Evolutionary conservation across 64 coral and sea anemone species (phyloP).

Genomic region (Dendronephthya gigantea): DNA sequence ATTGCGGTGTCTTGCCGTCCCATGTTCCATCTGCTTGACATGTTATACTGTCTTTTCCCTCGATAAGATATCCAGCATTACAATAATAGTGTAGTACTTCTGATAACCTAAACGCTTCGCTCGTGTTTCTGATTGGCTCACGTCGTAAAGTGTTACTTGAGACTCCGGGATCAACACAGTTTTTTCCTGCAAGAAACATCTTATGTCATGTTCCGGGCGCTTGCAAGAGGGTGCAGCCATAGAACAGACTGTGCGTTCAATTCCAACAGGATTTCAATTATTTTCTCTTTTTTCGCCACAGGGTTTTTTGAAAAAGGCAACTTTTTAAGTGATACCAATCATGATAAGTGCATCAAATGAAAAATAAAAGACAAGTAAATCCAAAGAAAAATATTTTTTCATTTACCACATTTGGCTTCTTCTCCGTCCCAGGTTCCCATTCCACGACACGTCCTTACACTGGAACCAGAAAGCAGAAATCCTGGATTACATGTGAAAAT

Average conservation of each 20-base stretch:
- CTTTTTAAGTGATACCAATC: no score
- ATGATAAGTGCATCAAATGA: no score
- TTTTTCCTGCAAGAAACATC: background rate
- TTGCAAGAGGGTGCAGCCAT: no score
- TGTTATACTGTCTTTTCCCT: background rate
- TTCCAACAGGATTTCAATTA: no score
- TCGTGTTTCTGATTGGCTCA: background rate
- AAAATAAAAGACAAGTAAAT: no score
- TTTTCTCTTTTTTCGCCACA: no score
- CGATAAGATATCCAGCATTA: background rate
- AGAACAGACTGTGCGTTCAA: no score
- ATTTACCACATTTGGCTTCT: background rate
- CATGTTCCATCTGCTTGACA: conserved; percentile 3
- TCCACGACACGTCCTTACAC: background rate
- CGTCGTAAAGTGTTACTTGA: background rate
- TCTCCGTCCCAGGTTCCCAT: background rate
- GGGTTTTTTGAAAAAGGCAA: no score
- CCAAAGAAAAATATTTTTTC: background rate
- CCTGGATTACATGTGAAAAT: background rate
- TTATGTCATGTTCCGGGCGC: no score
- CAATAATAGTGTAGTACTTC: background rate
- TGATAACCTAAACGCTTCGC: background rate
- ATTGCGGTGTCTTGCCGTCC: background rate
- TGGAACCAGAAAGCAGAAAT: background rate
- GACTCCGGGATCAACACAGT: background rate